phyloP scores from a whole-genome alignment of 1,140 invertebrate species.

The Solenopsis invicta region DNA sequence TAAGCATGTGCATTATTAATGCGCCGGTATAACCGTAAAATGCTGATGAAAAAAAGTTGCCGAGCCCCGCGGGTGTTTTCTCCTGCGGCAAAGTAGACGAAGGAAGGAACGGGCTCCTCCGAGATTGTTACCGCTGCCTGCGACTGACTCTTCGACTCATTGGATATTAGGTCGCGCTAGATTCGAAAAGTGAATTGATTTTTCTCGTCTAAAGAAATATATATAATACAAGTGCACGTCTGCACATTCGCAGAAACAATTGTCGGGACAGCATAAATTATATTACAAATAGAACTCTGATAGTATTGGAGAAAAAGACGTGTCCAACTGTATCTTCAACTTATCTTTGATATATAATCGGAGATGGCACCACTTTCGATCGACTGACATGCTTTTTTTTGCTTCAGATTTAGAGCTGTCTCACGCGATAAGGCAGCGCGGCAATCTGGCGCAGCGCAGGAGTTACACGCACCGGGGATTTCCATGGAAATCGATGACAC shows the following conservation, averaged over 20 bases:
- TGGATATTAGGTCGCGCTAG: not conserved
- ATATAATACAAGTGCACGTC: not conserved
- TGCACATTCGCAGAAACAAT: no score
- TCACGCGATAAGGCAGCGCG: slow-evolving; percentile 38
- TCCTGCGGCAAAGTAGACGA: slow-evolving; percentile 33
- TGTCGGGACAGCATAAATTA: not conserved
- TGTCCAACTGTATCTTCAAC: not conserved
- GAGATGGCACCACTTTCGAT: slow-evolving; percentile 7
- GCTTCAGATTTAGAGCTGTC: slow-evolving; percentile 25
- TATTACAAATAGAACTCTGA: not conserved
- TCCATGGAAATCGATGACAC: slow-evolving; percentile 83
- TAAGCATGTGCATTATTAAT: slow-evolving; percentile 82
- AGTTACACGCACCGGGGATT: slow-evolving; percentile 68
- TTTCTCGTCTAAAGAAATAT: not conserved
- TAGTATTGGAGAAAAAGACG: not conserved
- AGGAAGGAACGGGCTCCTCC: slow-evolving; percentile 31
- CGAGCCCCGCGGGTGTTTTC: slow-evolving; percentile 71
- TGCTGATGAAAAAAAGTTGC: slow-evolving; percentile 81
- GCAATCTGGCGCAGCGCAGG: slow-evolving; percentile 47
- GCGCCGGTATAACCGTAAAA: slow-evolving; percentile 79
- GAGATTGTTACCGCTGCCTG: slow-evolving; percentile 64
- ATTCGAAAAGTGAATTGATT: not conserved
- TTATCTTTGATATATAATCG: not conserved
- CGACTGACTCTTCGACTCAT: slow-evolving; percentile 61
- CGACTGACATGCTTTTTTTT: not conserved